Base-by-base conservation (phyloP, 2,797 vertebrate species). In the Cuniculus paca region DNA sequence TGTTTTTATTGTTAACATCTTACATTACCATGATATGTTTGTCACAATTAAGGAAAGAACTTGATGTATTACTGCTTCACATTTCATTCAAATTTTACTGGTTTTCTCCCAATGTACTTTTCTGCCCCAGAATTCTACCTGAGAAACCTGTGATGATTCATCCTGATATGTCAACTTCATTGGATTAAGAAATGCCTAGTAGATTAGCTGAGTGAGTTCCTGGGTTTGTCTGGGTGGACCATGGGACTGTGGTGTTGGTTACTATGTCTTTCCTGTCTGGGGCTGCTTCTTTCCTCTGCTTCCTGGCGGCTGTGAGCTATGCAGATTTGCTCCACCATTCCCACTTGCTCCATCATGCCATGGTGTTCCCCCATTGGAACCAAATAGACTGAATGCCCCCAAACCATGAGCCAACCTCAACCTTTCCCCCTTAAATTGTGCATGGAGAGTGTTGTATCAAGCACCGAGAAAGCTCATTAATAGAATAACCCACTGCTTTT, bases 11-110 rank as follows among this genome's bases (percentile, higher is more conserved):
- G 48, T 78, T 36, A 48, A 45, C 24, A 26, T 72, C 2, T n/a
- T 60, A 31, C 2, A 0, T 83, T 54, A 63, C 2, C 3, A 0
- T 22, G 17, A 11, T 10, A 26, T 1, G 20, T 48, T 79, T 48
- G 5, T 86, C 61, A 39, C 31, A 88, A 20, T 4, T 54, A 54
- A 91, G 22, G 17, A 87, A 68, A 34, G 7, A 61, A 19, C 9
- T 3, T 36, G 4, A 11, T 6, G 4, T 22, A 2, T 54, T 61
- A 48, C 1, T 68, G 50, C n/a, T 39, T 28, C 28, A 54, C 7
- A 78, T 48, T 79, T 63, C 45, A 78, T 74, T 74, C 34, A 61
- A 80, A 86, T 88, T 54, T 36, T 31, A 22, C 22, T 61, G 22
- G 1, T 85, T 77, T 50, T n/a, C 0, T 10, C 26, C 20, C 61